phyloP scores from a whole-genome alignment of 1,140 invertebrate genomes.

The Aphidius ervi region DNA sequence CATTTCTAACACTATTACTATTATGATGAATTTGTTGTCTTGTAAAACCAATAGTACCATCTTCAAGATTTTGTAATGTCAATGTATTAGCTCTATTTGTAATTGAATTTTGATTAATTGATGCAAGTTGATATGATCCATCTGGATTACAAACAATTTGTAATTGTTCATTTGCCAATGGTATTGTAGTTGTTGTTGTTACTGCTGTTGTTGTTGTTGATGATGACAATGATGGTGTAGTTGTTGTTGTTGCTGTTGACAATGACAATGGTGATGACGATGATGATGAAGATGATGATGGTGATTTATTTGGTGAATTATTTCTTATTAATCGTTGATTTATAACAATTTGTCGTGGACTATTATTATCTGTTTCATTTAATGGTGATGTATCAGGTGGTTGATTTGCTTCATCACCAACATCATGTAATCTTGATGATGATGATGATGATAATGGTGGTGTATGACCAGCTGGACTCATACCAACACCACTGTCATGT shows the following conservation, averaged over 20 bases:
- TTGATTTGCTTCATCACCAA: slow-evolving; percentile 48
- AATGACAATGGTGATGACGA: no score
- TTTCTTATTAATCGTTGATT: slow-evolving; percentile 33
- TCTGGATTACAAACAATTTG: slow-evolving; percentile 47
- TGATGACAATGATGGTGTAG: slow-evolving; percentile 11
- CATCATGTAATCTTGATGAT: slow-evolving; percentile 42
- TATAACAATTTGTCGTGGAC: slow-evolving; percentile 23
- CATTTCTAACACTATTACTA: slow-evolving; percentile 27
- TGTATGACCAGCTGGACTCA: slow-evolving; percentile 50
- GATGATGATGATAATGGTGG: slow-evolving; percentile 42
- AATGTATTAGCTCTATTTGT: slow-evolving; percentile 38
- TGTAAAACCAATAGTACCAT: slow-evolving; percentile 29
- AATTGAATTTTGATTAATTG: slow-evolving; percentile 36
- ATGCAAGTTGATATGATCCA: slow-evolving; percentile 42
- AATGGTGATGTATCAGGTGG: slow-evolving; percentile 41
- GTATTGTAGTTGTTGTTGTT: slow-evolving; percentile 21
- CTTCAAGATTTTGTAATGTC: slow-evolving; percentile 43
- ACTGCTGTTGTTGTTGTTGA: slow-evolving; percentile 20
- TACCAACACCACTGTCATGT: slow-evolving; percentile 48
- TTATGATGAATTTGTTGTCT: slow-evolving; percentile 29
- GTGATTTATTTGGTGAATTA: slow-evolving; percentile 44
- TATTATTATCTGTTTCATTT: slow-evolving; percentile 26
- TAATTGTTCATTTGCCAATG: slow-evolving; percentile 40
- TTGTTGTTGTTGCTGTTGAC: slow-evolving; percentile 7
- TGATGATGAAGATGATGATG: slow-evolving; percentile 29